Evolutionary conservation across 64 coral and sea anemone genomes (phyloP).

Genomic region (Pocillopora verrucosa): DNA sequence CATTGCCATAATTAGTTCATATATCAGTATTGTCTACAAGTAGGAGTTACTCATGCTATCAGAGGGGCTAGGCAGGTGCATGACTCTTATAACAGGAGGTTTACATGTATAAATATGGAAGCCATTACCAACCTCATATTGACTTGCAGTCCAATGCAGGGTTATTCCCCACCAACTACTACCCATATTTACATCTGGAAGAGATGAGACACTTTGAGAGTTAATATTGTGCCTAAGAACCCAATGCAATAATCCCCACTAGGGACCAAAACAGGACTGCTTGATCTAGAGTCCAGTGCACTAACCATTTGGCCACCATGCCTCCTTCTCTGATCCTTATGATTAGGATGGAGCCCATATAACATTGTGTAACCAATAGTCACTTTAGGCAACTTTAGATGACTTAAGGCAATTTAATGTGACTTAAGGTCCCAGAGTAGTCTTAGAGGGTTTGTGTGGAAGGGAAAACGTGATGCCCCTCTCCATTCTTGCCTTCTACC

Average conservation of each 20-base stretch:
- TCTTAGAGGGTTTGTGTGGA: too few relatives aligned
- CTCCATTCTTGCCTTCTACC: too few relatives aligned
- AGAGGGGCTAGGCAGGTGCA: neutral
- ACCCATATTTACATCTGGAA: slow-evolving; percentile 6
- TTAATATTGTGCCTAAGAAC: neutral
- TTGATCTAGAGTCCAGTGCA: neutral
- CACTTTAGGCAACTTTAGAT: too few relatives aligned
- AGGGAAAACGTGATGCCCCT: too few relatives aligned
- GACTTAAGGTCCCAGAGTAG: too few relatives aligned
- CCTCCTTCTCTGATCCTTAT: too few relatives aligned
- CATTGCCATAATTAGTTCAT: neutral
- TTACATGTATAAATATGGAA: slow-evolving; percentile 27
- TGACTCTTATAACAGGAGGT: neutral
- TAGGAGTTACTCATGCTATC: neutral
- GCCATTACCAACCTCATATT: slow-evolving; percentile 35
- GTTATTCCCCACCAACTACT: too few relatives aligned
- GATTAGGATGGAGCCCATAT: too few relatives aligned
- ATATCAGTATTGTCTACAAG: neutral
- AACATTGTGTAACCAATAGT: too few relatives aligned
- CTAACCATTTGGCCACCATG: too few relatives aligned
- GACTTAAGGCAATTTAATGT: too few relatives aligned
- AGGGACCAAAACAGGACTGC: neutral
- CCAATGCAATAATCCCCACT: neutral
- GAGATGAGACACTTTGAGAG: too few relatives aligned
- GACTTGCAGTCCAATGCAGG: slow-evolving; percentile 20